phyloP scores from a whole-genome alignment of 2,113 vertebrate species.

The Campylomormyrus tamandua region DNA sequence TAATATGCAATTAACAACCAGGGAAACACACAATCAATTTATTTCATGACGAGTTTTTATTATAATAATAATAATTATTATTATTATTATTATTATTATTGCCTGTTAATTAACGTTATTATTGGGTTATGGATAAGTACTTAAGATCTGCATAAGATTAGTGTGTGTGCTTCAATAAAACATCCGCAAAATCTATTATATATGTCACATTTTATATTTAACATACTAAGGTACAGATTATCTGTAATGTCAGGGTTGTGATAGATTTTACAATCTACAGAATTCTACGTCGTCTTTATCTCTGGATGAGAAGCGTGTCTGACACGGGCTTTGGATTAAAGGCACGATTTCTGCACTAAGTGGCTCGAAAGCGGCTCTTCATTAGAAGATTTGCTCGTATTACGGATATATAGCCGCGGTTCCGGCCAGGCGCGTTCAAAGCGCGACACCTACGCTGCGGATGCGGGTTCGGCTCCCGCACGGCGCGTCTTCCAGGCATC shows the following conservation, averaged over 20 bases:
- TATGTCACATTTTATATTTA: background rate
- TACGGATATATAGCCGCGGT: background rate
- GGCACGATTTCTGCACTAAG: constrained; percentile 32
- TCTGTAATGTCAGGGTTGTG: background rate
- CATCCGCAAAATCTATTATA: background rate
- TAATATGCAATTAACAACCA: background rate
- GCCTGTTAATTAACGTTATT: background rate
- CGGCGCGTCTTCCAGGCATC: background rate
- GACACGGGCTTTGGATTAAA: constrained; percentile 47
- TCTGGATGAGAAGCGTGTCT: constrained; percentile 35
- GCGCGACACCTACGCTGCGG: background rate
- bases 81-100: background rate
- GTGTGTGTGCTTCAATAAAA: background rate
- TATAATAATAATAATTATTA: no score
- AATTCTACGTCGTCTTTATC: constrained; percentile 15
- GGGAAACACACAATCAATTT: background rate
- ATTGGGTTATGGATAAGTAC: background rate
- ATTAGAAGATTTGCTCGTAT: background rate
- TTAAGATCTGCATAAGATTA: background rate
- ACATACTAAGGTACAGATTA: background rate
- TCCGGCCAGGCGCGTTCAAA: background rate
- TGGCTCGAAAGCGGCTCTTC: constrained; percentile 6
- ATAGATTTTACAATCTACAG: background rate
- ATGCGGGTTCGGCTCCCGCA: background rate
- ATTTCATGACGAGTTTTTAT: background rate